These are phyloP conservation scores for Arvicanthis niloticus DNA, from an alignment of 2,113 vertebrate genomes.

Conservation along the genomic window DNA sequence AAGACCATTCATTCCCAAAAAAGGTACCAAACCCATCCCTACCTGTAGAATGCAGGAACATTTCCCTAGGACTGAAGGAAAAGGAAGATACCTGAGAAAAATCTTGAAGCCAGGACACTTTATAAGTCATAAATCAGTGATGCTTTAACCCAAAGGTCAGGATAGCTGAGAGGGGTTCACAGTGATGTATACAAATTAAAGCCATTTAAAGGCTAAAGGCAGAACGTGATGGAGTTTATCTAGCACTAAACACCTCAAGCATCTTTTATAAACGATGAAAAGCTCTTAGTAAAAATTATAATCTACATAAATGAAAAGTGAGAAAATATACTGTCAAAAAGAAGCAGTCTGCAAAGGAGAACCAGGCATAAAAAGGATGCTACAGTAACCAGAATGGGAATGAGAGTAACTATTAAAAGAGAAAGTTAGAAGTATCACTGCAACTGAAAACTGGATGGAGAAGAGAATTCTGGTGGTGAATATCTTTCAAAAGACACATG, in stretches of 20 bases:
- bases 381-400: not conserved
- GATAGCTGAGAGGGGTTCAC: too few species aligned
- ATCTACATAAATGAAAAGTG: not conserved
- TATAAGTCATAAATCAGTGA: too few species aligned
- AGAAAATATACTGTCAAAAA: not conserved
- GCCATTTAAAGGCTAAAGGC: not conserved
- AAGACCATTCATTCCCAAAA: not conserved
- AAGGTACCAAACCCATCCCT: not conserved
- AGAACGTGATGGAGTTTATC: not conserved
- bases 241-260: not conserved
- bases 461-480: not conserved
- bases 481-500: not conserved
- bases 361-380: not conserved
- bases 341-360: not conserved
- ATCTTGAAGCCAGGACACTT: not conserved
- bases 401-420: not conserved
- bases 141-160: not conserved
- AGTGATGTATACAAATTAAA: not conserved
- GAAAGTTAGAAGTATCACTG: accelerated
- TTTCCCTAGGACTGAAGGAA: not conserved
- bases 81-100: not conserved
- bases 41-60: not conserved
- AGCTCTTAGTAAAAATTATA: not conserved
- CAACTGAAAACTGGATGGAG: not conserved
- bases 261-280: not conserved